phyloP scores from a whole-genome alignment of 2,113 vertebrate genomes.

The Dissostichus mawsoni region DNA sequence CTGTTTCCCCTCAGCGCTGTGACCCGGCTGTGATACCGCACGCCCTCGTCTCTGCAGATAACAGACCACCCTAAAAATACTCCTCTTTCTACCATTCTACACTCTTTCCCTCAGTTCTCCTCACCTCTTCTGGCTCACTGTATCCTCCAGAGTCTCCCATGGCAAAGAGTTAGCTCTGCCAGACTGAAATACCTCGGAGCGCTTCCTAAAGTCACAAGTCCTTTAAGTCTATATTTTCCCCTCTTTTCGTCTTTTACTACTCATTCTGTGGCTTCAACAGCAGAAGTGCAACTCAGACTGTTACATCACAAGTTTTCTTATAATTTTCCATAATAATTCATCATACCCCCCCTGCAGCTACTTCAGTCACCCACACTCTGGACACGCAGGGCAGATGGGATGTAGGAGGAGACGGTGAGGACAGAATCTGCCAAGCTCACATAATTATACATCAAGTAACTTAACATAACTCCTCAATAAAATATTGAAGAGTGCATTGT shows the following conservation, averaged over 20 bases:
- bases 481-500: conserved; percentile 60
- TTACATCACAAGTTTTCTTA: conserved; percentile 78
- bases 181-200: conserved; percentile 68
- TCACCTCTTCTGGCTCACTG: conserved; percentile 69
- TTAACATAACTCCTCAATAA: conserved; percentile 56
- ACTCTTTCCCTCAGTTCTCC: conserved; percentile 56
- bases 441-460: conserved; percentile 74
- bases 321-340: conserved; percentile 72
- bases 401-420: conserved; percentile 79
- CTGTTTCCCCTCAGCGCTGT: conserved; percentile 68
- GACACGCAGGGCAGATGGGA: conserved; percentile 82
- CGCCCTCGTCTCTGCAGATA: conserved; percentile 66
- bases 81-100: conserved; percentile 51
- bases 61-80: conserved; percentile 80
- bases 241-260: conserved; percentile 31
- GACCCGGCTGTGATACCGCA: conserved; percentile 68
- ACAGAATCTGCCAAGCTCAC: conserved; percentile 65
- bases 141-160: conserved; percentile 61
- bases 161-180: conserved; percentile 59
- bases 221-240: conserved; percentile 43
- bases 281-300: conserved; percentile 63
- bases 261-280: conserved; percentile 46
- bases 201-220: conserved; percentile 57
- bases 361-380: conserved; percentile 79
- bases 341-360: conserved; percentile 50